Evolutionary conservation across 2,888 invertebrate species (phyloP), one percentile per base, ranked within the genome.

Genomic region (Frankliniella fusca): DNA sequence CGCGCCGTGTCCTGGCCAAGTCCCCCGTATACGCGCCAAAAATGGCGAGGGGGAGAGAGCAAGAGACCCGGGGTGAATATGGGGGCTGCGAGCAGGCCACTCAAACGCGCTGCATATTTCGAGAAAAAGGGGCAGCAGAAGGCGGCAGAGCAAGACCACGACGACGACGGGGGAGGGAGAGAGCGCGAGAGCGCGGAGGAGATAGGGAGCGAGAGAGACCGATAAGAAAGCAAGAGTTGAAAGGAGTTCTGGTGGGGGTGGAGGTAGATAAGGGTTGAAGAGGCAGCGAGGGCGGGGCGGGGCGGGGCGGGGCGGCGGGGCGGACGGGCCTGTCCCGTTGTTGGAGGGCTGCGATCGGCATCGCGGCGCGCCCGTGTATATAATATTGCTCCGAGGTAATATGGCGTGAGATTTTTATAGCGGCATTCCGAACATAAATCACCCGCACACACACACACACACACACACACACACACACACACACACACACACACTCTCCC

Each of bases 341-440:
- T 38, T 38, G 38, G 38, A 38, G 38, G 38, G 70, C 12, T 27
- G 27, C 70, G 70, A 76, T 76, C 27, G 70, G 70, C 27, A 76
- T 76, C 70, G 20, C 61, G 61, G 7, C 61, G 61, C 61, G 61
- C n/a, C 23, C 70, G 9, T 76, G 70, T 76, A 27, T 70, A 76
- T 76, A 76, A 76, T 76, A 76, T 76, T 76, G 70, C 23, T 27
- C 70, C 70, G 70, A 76, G 70, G 70, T 76, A 76, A 76, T 76
- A 76, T 76, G 70, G 70, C 70, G 70, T 76, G 70, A 76, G 70
- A 76, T 76, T 76, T 76, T 76, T 76, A 76, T 76, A 23, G 27
- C 27, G 70, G 70, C 27, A 76, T 76, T 76, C 70, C 23, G 23
- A 23, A 23, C 70, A 76, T 76, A 76, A 76, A 76, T 76, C 70